phyloP scores from a whole-genome alignment of 37 sponge, comb jelly and placozoan species.

The Ephydatia muelleri region DNA sequence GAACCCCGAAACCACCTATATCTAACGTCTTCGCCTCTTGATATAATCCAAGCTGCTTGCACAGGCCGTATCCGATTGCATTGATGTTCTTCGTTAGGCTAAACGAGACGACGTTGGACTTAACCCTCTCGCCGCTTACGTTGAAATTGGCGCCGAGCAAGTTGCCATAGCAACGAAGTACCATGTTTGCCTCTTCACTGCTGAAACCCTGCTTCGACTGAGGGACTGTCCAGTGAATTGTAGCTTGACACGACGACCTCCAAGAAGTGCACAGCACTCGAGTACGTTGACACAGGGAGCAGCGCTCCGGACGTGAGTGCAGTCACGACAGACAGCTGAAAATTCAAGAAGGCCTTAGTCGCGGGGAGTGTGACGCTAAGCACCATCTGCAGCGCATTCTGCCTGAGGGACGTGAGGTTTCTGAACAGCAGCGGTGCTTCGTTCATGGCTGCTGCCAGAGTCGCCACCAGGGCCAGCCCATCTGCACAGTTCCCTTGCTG shows the following conservation, averaged over 20 bases:
- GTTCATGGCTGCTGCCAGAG: slow-evolving; percentile 1
- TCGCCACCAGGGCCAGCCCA: slow-evolving; percentile 20
- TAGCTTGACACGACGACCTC: slow-evolving; percentile 11
- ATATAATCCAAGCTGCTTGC: slow-evolving; percentile 25
- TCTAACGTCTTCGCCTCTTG: slow-evolving; percentile 6
- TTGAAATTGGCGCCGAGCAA: background rate
- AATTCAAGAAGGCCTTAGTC: slow-evolving; percentile 5
- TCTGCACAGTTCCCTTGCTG: background rate
- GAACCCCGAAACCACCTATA: background rate
- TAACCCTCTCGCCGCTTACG: background rate
- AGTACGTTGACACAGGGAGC: background rate
- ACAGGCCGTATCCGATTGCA: slow-evolving; percentile 44
- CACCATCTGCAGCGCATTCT: background rate
- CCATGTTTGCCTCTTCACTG: background rate
- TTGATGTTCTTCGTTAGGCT: background rate
- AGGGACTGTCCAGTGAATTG: background rate
- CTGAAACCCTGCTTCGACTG: slow-evolving; percentile 19
- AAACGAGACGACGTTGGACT: background rate
- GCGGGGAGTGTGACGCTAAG: background rate
- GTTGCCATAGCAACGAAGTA: slow-evolving; percentile 17
- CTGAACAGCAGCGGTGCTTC: background rate
- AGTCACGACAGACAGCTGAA: slow-evolving; percentile 3
- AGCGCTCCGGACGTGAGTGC: background rate
- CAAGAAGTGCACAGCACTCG: background rate
- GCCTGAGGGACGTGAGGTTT: background rate